Evolutionary conservation across 2,888 invertebrate genomes (phyloP).

Genomic region (Molorchus minor): DNA sequence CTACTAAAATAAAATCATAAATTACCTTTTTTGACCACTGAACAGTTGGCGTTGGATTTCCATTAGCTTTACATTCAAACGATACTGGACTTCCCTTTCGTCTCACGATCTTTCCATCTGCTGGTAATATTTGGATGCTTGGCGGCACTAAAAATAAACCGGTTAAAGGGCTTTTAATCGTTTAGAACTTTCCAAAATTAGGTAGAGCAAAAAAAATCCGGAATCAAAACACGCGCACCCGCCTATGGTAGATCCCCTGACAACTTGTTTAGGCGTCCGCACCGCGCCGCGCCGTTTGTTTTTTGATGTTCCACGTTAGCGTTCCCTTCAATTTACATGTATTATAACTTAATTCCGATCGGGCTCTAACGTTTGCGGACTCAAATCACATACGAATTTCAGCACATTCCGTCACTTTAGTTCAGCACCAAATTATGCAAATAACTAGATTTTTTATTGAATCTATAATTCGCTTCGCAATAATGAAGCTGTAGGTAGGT

Average conservation of each 20-base stretch:
- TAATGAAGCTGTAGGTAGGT: too few species aligned
- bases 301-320: constrained; percentile 42
- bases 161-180: not conserved
- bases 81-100: constrained; percentile 62
- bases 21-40: constrained; percentile 64
- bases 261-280: not conserved
- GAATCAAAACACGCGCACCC: too few species aligned
- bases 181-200: too few species aligned
- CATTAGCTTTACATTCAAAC: constrained; percentile 63
- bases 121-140: constrained; percentile 60
- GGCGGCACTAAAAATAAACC: constrained; percentile 59
- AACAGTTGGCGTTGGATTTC: constrained; percentile 63
- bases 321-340: constrained; percentile 43
- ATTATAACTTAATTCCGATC: constrained; percentile 44
- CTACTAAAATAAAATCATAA: too few species aligned
- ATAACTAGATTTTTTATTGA: constrained; percentile 1
- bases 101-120: constrained; percentile 58
- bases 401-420: not conserved
- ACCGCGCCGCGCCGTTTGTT: constrained; percentile 36
- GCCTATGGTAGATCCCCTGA: not conserved
- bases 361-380: constrained; percentile 6
- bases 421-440: constrained; percentile 9
- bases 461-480: constrained; percentile 6
- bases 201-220: too few species aligned
- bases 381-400: constrained; percentile 2